Evolutionary conservation across 2,888 invertebrate genomes (phyloP).

Genomic region (Gortyna flavago): DNA sequence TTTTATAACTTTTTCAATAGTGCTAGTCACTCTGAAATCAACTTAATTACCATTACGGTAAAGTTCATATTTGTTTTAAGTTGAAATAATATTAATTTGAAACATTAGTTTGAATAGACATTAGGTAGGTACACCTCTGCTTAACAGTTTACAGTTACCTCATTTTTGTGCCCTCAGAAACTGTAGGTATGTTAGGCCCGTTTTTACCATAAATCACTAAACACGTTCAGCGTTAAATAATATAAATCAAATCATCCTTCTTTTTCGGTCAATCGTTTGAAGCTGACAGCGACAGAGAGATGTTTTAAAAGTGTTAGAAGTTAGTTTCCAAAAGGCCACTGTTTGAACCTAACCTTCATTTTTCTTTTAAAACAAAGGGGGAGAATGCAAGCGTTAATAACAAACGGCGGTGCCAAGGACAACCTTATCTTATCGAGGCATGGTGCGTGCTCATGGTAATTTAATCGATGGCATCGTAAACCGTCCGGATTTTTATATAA

Average conservation of each 20-base stretch:
- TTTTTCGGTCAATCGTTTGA: neutral
- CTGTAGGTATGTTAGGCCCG: neutral
- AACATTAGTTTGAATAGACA: too few species aligned
- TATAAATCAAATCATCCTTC: neutral
- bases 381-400: conserved; percentile 33
- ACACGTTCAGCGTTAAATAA: neutral
- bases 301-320: neutral
- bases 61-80: too few species aligned
- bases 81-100: too few species aligned
- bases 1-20: too few species aligned
- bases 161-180: neutral
- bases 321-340: neutral
- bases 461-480: conserved; percentile 71
- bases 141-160: neutral
- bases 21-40: too few species aligned
- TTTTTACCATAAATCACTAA: neutral
- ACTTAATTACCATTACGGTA: too few species aligned
- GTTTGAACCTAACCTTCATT: conserved; percentile 10
- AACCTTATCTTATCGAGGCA: conserved; percentile 73
- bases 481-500: conserved; percentile 67
- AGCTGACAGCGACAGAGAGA: neutral
- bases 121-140: neutral
- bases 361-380: conserved; percentile 24
- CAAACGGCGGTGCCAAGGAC: conserved; percentile 67
- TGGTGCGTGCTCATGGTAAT: conserved; percentile 66